Evolutionary conservation across 2,888 invertebrate species (phyloP), one percentile per base, ranked within the genome.

Genomic region (Tachina lurida): DNA sequence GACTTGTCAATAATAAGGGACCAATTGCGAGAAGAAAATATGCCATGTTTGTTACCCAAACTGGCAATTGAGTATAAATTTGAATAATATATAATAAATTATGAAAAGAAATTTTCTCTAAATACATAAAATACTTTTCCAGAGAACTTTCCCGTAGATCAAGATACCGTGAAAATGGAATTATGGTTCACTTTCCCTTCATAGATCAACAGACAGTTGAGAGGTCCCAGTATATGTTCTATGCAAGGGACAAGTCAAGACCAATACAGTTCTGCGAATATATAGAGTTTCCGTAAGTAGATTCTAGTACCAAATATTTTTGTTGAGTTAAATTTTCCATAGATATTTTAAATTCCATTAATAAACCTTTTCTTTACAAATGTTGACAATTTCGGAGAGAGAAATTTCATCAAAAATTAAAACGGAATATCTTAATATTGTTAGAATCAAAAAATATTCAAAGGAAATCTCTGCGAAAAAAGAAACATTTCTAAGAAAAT

Each of bases 181-280:
- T 86, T 52, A 84, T 83, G 56, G 58, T 88, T n/a, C 85, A 87
- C n/a, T 86, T 87, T 31, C 87, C 87, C 5, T 74, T 87, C 17
- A 71, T 88, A 41, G 87, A 85, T 58, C 76, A 84, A 41, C 87
- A 87, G 45, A 41, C 83, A 3, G 81, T 88, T 12, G 87, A 88
- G n/a, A 84, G 84, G 7, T 81, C 87, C 0, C 87, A 88, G 52
- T 78, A 84, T 43, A 78, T 76, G 19, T 84, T 83, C 8, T 83
- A 83, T 49, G 45, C 65, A 39, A 68, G 65, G 9, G 68, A 87
- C 9, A 67, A 83, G 10, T 43, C 56, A 31, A 84, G 87, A 13
- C 88, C 88, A 9, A 74, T 88, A 63, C 85, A 88, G 67, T 88
- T 87, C 63, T 31, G 73, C 10, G 79, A 74, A 56, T 88, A 88